Conservation (phyloP, 2,888 invertebrate species). For the Nemotelus pantherinus region DNA sequence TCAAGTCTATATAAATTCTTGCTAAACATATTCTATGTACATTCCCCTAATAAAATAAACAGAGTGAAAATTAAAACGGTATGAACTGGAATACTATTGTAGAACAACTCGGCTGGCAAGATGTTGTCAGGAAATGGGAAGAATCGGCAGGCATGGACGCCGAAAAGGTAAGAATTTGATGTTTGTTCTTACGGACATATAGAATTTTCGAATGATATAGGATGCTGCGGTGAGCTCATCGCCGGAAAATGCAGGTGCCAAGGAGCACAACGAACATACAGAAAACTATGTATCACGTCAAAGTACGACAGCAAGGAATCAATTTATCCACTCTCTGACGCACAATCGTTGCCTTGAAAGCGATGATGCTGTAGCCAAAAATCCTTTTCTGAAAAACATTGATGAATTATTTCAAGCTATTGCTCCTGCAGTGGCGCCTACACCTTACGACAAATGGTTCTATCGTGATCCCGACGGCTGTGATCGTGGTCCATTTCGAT, state of each 20-base stretch:
- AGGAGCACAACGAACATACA: background rate
- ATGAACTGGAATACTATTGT: constrained; percentile 19
- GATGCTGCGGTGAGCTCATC: background rate
- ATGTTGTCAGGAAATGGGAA: background rate
- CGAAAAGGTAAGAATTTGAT: too few relatives aligned
- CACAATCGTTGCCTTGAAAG: background rate
- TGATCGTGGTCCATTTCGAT: constrained; percentile 13
- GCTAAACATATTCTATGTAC: too few relatives aligned
- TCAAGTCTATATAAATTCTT: too few relatives aligned
- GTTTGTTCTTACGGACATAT: too few relatives aligned
- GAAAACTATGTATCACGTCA: background rate
- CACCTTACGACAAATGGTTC: background rate
- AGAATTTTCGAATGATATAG: too few relatives aligned
- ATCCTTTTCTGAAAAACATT: background rate
- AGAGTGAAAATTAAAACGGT: background rate
- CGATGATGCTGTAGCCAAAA: background rate
- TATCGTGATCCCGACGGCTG: constrained; percentile 12
- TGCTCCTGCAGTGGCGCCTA: background rate
- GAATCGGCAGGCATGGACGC: background rate
- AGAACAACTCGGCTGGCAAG: constrained; percentile 11
- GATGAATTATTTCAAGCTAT: background rate
- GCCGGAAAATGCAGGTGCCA: background rate
- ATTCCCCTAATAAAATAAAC: too few relatives aligned
- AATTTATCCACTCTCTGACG: background rate
- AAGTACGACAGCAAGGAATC: background rate